Conservation (phyloP, 1,140 invertebrate species). For the Pogonomyrmex californicus region DNA sequence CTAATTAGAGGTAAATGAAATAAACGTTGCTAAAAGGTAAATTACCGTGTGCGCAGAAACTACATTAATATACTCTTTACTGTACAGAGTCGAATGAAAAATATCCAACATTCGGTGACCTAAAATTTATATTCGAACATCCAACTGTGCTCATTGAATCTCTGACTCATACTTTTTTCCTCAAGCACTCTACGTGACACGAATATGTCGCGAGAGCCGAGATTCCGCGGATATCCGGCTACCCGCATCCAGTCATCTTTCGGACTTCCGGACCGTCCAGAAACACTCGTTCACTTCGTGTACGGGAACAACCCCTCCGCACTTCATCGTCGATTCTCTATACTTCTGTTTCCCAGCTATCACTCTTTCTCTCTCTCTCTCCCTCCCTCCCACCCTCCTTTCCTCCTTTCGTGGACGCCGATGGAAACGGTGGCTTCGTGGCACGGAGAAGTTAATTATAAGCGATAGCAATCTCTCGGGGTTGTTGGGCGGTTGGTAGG, state of each 20-base stretch:
- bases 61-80: not conserved
- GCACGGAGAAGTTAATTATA: conserved; percentile 88
- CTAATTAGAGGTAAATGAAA: conserved; percentile 31
- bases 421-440: conserved; percentile 86
- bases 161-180: not conserved
- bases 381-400: not conserved
- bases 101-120: not conserved
- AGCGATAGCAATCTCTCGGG: conserved; percentile 87
- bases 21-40: not conserved
- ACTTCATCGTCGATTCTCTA: conserved; percentile 19
- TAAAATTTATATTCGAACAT: conserved; percentile 19
- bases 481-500: conserved; percentile 85
- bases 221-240: conserved; percentile 47
- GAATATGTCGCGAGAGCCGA: conserved; percentile 5
- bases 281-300: conserved; percentile 28
- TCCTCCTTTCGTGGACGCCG: conserved; percentile 68
- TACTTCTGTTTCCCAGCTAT: conserved; percentile 63
- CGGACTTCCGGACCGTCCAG: conserved; percentile 45
- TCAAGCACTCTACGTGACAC: not conserved
- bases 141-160: not conserved
- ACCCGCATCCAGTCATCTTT: conserved; percentile 40
- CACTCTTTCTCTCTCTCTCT: conserved; percentile 6
- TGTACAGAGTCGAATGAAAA: not conserved
- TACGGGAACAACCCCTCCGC: not conserved
- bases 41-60: not conserved